Conservation (phyloP, 2,888 invertebrate species). For the Drosophila longiperda region DNA sequence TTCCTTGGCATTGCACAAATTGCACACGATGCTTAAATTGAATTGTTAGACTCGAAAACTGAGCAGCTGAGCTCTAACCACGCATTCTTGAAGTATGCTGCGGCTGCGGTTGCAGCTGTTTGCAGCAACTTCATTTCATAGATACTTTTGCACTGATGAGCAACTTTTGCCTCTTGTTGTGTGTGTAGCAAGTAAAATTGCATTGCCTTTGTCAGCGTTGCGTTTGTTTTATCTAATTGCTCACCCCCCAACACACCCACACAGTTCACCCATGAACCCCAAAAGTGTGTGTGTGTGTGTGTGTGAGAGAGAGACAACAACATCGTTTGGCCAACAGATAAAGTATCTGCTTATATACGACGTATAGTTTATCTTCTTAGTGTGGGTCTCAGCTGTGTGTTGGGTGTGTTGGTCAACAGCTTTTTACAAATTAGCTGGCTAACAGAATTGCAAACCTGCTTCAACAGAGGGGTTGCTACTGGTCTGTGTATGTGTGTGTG, state of each 20-base stretch:
- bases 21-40: constrained; percentile 80
- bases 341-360: constrained; percentile 74
- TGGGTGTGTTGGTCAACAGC: constrained; percentile 77
- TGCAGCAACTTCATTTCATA: constrained; percentile 61
- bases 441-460: constrained; percentile 79
- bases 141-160: constrained; percentile 71
- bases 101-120: constrained; percentile 58
- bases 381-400: constrained; percentile 69
- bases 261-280: not conserved
- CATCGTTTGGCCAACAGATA: constrained; percentile 63
- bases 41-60: constrained; percentile 56
- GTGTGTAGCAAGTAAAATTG: constrained; percentile 73
- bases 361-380: constrained; percentile 77
- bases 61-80: constrained; percentile 44
- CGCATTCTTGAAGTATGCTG: constrained; percentile 66
- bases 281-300: constrained; percentile 11
- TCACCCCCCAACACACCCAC: constrained; percentile 16
- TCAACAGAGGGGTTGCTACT: constrained; percentile 32
- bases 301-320: not conserved
- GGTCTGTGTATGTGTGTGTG: constrained; percentile 5
- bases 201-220: constrained; percentile 80
- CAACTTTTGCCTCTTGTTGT: constrained; percentile 69
- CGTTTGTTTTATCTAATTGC: constrained; percentile 82
- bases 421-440: constrained; percentile 80
- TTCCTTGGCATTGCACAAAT: constrained; percentile 67